Percentiles rank a stretch among this genome's conserved stretches.
Conservation (phyloP, 2,113 vertebrate genomes). For the Grantiella picta region DNA sequence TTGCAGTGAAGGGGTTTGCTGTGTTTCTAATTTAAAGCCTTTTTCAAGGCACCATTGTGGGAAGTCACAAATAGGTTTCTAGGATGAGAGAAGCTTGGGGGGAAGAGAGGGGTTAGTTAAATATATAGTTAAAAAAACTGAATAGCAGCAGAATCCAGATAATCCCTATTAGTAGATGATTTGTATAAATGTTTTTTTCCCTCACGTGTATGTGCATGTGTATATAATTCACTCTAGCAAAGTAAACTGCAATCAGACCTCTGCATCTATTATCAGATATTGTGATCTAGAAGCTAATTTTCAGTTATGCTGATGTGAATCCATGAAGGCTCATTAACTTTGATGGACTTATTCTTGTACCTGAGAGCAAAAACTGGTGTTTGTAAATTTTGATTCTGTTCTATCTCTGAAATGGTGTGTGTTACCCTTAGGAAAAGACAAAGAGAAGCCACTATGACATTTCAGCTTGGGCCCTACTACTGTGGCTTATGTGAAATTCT, state of each 20-base stretch:
- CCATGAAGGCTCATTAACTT: conserved; percentile 20
- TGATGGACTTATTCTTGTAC: conserved; percentile 39
- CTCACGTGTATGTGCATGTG: neutral
- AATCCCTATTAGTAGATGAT: conserved; percentile 7
- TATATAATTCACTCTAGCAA: conserved; percentile 15
- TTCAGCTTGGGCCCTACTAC: neutral
- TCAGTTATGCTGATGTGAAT: conserved; percentile 45
- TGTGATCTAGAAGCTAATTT: conserved; percentile 45
- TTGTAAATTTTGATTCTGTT: neutral
- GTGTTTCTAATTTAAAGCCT: conserved; percentile 22
- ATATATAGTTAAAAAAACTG: conserved; percentile 17
- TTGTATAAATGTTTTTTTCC: neutral
- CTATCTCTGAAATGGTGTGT: neutral
- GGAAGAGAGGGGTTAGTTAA: conserved; percentile 8
- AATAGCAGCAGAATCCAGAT: conserved; percentile 39
- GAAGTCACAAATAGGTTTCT: conserved; percentile 27
- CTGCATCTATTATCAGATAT: conserved; percentile 38
- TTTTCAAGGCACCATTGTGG: neutral
- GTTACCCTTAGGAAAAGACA: neutral
- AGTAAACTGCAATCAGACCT: conserved; percentile 29
- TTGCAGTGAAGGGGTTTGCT: conserved; percentile 31
- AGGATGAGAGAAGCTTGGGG: neutral
- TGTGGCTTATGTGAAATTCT: neutral
- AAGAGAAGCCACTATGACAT: neutral
- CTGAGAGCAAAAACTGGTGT: neutral